Conservation (phyloP, 2,888 invertebrate species). For the Nymphalis urticae region DNA sequence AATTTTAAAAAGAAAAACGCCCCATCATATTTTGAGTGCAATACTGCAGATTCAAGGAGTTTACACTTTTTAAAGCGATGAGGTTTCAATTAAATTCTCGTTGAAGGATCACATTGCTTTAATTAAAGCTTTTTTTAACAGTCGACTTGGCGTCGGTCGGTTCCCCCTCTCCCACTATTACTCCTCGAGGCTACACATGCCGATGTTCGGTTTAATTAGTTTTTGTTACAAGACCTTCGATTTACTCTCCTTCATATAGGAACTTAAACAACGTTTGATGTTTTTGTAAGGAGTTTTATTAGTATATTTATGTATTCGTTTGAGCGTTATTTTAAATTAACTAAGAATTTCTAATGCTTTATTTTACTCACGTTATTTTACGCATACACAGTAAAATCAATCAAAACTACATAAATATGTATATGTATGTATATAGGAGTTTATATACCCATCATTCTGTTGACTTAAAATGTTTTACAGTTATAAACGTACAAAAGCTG, state of each 20-base stretch:
- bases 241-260: constrained; percentile 45
- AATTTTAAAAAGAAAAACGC: not conserved
- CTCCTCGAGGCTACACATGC: constrained; percentile 62
- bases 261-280: constrained; percentile 3
- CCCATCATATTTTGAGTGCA: not conserved
- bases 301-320: not conserved
- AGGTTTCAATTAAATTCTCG: constrained; percentile 58
- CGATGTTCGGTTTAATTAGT: constrained; percentile 75
- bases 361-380: too few species aligned
- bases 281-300: not conserved
- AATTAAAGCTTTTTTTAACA: constrained; percentile 63
- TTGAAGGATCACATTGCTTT: constrained; percentile 57
- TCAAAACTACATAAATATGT: not conserved
- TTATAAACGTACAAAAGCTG: too few species aligned
- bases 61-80: constrained; percentile 27
- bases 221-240: constrained; percentile 63
- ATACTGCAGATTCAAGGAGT: constrained; percentile 10
- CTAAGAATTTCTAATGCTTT: not conserved
- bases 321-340: not conserved
- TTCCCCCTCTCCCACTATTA: constrained; percentile 58
- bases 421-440: not conserved
- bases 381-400: too few species aligned
- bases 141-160: constrained; percentile 44
- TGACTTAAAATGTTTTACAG: too few species aligned
- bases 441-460: too few species aligned